Evolutionary conservation across 1,140 invertebrate species (phyloP).

Genomic region (Condylostylus longicornis): DNA sequence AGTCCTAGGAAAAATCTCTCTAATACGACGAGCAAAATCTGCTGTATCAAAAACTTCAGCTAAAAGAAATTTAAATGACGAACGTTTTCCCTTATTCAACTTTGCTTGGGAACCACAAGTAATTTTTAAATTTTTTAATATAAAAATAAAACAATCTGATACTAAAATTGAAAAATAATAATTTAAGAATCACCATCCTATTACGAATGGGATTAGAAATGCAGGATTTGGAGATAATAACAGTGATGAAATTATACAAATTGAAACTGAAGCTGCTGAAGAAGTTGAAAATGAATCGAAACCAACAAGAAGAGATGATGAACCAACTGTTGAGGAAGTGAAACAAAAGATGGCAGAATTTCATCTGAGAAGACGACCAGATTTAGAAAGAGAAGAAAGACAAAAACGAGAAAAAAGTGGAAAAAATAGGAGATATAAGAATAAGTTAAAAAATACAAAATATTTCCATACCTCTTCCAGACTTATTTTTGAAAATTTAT

Average conservation of each 20-base stretch:
- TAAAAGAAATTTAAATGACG: constrained; percentile 20
- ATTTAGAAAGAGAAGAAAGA: constrained; percentile 22
- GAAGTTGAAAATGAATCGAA: constrained; percentile 28
- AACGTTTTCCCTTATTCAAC: constrained; percentile 14
- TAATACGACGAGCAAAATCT: constrained; percentile 42
- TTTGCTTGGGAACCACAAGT: constrained; percentile 5
- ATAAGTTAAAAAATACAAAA: constrained; percentile 12
- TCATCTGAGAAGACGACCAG: constrained; percentile 26
- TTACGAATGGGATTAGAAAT: background rate
- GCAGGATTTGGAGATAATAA: constrained; percentile 1
- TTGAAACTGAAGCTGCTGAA: constrained; percentile 22
- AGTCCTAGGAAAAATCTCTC: constrained; percentile 42
- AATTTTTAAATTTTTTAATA: constrained; percentile 18
- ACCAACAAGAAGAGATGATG: constrained; percentile 24
- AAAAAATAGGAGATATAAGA: constrained; percentile 19
- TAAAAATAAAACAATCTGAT: constrained; percentile 16
- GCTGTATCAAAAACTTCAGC: constrained; percentile 33
- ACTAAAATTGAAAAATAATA: background rate
- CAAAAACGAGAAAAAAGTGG: constrained; percentile 22
- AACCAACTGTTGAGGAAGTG: constrained; percentile 25
- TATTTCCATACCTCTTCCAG: too few species aligned
- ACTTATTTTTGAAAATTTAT: too few species aligned
- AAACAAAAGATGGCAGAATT: constrained; percentile 30
- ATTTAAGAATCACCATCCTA: constrained; percentile 3
- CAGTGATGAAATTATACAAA: constrained; percentile 9